Evolutionary conservation across 2,113 vertebrate species (phyloP).

Genomic region (Hypocryptadius cinnamomeus): DNA sequence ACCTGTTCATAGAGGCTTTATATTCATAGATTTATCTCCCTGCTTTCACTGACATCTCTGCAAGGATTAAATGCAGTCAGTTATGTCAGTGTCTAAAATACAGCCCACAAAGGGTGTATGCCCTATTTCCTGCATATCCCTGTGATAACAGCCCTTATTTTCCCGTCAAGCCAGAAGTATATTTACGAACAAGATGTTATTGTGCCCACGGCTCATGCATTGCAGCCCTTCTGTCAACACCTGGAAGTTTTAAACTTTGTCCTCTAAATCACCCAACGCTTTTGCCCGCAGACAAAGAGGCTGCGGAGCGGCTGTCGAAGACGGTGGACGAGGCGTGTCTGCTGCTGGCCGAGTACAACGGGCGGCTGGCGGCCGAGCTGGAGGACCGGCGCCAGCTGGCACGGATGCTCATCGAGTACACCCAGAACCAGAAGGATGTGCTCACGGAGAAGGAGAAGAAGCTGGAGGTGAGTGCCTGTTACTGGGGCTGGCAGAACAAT

Average conservation of each 20-base stretch:
- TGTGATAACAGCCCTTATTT: background rate
- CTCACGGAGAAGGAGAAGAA: slow-evolving; percentile 93
- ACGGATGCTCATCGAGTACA: slow-evolving; percentile 94
- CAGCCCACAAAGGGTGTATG: background rate
- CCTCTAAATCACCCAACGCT: background rate
- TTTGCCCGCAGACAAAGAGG: slow-evolving; percentile 85
- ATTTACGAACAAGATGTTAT: background rate
- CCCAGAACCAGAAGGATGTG: slow-evolving; percentile 91
- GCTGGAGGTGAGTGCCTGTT: slow-evolving; percentile 78
- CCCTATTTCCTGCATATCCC: background rate
- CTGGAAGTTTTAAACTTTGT: background rate
- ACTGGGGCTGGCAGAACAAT: accelerated
- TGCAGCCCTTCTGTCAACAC: background rate
- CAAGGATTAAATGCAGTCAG: background rate
- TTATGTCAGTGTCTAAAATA: background rate
- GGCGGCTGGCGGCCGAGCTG: slow-evolving; percentile 91
- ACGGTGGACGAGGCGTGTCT: slow-evolving; percentile 97
- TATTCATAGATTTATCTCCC: background rate
- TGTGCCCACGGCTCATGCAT: background rate
- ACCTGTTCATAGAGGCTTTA: background rate
- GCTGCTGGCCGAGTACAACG: slow-evolving; percentile 94
- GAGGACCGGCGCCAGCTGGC: slow-evolving; percentile 96
- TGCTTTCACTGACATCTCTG: background rate
- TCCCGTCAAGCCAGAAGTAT: background rate
- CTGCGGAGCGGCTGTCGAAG: slow-evolving; percentile 93